Conservation (phyloP, 2,113 vertebrate genomes). For the Canis aureus region DNA sequence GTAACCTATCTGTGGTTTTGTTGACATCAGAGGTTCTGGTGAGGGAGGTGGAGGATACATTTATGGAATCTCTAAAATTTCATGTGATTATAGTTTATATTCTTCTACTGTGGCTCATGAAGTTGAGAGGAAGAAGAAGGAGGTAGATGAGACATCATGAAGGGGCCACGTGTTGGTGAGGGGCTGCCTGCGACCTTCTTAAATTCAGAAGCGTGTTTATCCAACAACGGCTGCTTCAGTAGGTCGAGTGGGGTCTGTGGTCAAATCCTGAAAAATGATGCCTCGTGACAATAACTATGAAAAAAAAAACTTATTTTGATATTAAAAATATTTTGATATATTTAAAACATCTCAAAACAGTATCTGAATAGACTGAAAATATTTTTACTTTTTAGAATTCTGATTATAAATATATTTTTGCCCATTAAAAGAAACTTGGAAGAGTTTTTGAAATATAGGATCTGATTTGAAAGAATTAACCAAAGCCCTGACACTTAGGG, state of each 20-base stretch:
- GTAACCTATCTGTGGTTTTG: background rate
- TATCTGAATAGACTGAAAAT: background rate
- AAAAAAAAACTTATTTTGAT: background rate
- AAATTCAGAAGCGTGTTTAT: background rate
- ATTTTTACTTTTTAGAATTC: background rate
- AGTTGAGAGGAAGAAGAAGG: background rate
- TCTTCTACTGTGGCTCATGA: background rate
- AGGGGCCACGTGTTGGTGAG: background rate
- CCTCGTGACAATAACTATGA: background rate
- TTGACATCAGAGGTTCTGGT: background rate
- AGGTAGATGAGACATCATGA: background rate
- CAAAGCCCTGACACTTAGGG: background rate
- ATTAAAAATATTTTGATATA: background rate
- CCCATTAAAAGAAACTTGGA: background rate
- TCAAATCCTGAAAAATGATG: background rate
- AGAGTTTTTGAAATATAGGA: background rate
- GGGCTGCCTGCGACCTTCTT: background rate
- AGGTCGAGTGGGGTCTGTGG: background rate
- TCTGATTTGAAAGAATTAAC: slow-evolving; percentile 4
- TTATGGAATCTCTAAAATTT: background rate
- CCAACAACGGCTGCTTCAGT: background rate
- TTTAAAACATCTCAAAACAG: background rate
- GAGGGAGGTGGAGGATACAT: background rate
- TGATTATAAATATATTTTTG: background rate
- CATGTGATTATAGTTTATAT: background rate